phyloP scores from a whole-genome alignment of 2,888 invertebrate genomes.

The Cataglyphis cursor region DNA sequence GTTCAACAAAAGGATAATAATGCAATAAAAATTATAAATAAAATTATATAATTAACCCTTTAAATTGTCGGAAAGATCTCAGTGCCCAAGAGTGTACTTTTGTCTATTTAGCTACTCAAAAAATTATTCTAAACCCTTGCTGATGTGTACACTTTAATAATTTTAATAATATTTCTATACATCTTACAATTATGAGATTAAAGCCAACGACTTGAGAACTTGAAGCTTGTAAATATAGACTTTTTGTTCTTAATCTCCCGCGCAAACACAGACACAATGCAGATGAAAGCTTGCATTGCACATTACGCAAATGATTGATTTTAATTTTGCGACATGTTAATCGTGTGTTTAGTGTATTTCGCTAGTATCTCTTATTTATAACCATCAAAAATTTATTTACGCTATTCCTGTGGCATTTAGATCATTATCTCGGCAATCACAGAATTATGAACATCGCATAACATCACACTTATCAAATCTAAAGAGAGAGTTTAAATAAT shows the following conservation, averaged over 20 bases:
- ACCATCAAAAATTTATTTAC: background rate
- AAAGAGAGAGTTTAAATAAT: slow-evolving; percentile 4
- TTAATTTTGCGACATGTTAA: slow-evolving; percentile 9
- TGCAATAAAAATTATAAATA: background rate
- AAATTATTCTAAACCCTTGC: background rate
- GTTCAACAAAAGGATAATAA: background rate
- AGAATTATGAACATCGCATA: slow-evolving; percentile 14
- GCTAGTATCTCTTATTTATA: background rate
- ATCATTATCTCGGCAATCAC: background rate
- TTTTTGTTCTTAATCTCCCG: background rate
- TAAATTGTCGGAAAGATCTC: background rate
- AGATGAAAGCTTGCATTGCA: slow-evolving; percentile 3
- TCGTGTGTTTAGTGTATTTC: background rate
- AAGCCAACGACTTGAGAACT: background rate
- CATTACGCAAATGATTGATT: background rate
- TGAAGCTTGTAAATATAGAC: background rate
- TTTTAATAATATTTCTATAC: background rate
- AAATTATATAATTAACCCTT: background rate
- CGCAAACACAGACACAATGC: background rate
- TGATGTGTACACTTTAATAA: background rate
- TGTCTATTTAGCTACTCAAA: background rate
- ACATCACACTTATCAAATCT: slow-evolving; percentile 16
- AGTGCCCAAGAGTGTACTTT: slow-evolving; percentile 7
- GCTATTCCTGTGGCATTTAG: background rate
- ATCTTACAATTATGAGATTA: background rate